phyloP scores from a whole-genome alignment of 2,797 vertebrate species.

The Ambastaia sidthimunki region DNA sequence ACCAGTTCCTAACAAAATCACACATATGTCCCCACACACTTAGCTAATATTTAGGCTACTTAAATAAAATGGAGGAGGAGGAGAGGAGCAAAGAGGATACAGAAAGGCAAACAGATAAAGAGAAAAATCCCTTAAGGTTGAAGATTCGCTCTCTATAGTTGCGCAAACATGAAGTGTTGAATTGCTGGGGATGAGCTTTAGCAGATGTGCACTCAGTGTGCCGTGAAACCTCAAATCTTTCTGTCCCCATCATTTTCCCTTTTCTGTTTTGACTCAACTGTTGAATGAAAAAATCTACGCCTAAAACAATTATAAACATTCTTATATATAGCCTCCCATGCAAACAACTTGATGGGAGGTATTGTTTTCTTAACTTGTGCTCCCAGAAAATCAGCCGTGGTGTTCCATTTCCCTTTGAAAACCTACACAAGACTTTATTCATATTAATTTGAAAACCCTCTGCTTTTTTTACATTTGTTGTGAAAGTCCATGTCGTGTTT shows the following conservation, averaged over 20 bases:
- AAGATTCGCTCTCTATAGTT: constrained; percentile 54
- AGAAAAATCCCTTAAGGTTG: constrained; percentile 44
- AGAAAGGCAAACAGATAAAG: constrained; percentile 51
- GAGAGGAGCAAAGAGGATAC: constrained; percentile 5
- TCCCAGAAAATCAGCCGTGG: constrained; percentile 4
- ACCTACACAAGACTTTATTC: not conserved
- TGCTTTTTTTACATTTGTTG: constrained; percentile 66
- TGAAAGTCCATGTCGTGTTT: constrained; percentile 60
- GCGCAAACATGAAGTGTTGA: constrained; percentile 63
- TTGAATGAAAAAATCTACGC: constrained; percentile 28
- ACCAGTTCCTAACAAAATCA: constrained; percentile 2
- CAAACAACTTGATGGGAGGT: constrained; percentile 13
- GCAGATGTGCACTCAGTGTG: too few species aligned
- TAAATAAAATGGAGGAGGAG: constrained; percentile 25
- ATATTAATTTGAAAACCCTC: not conserved
- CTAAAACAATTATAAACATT: constrained; percentile 39
- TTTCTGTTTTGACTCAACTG: constrained; percentile 41
- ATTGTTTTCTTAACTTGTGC: not conserved
- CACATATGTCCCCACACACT: constrained; percentile 35
- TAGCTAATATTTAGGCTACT: constrained; percentile 49
- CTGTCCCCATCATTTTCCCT: constrained; percentile 57
- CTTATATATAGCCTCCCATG: constrained; percentile 27
- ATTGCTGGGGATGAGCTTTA: constrained; percentile 72
- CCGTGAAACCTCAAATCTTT: constrained; percentile 47
- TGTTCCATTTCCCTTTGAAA: constrained; percentile 14